These are phyloP conservation scores for Neocrepidodera transversa DNA, from an alignment of 2,888 invertebrate genomes.

Conservation along the genomic window DNA sequence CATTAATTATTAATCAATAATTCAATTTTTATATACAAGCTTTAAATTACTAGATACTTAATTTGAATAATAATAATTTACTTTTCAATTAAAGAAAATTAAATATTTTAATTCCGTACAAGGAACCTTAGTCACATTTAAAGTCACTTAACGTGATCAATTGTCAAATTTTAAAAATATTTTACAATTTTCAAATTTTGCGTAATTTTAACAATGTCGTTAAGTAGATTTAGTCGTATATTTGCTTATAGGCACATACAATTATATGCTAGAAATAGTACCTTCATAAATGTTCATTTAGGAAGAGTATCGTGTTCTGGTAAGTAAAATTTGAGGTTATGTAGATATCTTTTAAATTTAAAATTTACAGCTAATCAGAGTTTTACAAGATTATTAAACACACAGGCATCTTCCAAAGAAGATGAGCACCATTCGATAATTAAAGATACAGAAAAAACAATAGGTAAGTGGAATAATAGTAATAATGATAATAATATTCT, in stretches of 20 bases:
- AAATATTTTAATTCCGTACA: too few relatives aligned
- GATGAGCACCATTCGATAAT: constrained; percentile 67
- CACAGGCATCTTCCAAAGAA: constrained; percentile 55
- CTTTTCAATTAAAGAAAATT: too few relatives aligned
- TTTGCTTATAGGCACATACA: constrained; percentile 31
- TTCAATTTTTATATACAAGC: too few relatives aligned
- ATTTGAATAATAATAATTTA: too few relatives aligned
- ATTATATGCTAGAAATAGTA: constrained; percentile 20
- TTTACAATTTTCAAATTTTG: constrained; percentile 34
- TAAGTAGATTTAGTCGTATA: constrained; percentile 41
- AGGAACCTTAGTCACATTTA: too few relatives aligned
- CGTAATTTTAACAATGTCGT: constrained; percentile 27
- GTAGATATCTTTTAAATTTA: constrained; percentile 13
- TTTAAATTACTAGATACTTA: too few relatives aligned
- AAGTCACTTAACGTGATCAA: background rate
- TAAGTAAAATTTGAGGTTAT: constrained; percentile 32
- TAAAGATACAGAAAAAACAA: constrained; percentile 67
- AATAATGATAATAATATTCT: too few relatives aligned
- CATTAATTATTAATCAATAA: too few relatives aligned
- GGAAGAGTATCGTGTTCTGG: constrained; percentile 19
- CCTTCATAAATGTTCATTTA: constrained; percentile 16
- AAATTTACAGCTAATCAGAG: constrained; percentile 24
- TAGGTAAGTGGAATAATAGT: too few relatives aligned
- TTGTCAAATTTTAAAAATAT: constrained; percentile 14
- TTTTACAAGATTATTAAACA: constrained; percentile 38